Evolutionary conservation across 2,888 invertebrate species (phyloP).

Genomic region (Stegana nigrithorax): DNA sequence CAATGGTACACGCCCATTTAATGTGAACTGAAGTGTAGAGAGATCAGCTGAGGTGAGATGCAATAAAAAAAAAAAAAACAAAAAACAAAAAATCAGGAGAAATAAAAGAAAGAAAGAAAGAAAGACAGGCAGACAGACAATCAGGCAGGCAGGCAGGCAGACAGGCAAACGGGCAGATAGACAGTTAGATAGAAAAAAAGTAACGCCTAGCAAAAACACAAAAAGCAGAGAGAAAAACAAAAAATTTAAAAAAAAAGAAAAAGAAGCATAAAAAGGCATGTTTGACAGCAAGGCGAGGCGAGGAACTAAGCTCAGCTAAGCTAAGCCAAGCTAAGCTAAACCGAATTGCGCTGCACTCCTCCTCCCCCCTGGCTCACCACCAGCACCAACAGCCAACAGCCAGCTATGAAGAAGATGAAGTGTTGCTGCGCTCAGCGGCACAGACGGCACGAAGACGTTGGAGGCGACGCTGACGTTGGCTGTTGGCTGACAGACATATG

Average conservation of each 20-base stretch:
- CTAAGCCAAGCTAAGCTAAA: not conserved
- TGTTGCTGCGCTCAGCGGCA: not conserved
- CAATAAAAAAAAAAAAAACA: not conserved
- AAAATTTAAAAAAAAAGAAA: not conserved
- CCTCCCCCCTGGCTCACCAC: no score
- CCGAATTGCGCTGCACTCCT: not conserved
- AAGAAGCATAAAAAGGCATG: not conserved
- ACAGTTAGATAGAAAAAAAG: no score
- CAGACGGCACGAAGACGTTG: not conserved
- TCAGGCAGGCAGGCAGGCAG: no score
- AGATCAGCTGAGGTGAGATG: slow-evolving; percentile 12
- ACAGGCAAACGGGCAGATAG: no score
- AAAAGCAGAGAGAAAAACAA: not conserved
- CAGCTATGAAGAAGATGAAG: no score
- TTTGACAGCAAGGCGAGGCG: not conserved
- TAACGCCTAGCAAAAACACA: no score
- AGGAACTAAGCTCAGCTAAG: not conserved
- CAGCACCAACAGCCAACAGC: no score
- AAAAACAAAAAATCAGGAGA: not conserved
- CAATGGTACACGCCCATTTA: slow-evolving; percentile 25
- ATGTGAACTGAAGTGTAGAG: slow-evolving; percentile 19
- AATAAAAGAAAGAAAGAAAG: not conserved
- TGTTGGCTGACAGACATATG: not conserved
- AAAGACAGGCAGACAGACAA: no score
- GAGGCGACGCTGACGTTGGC: not conserved